Evolutionary conservation across 1,140 invertebrate genomes (phyloP).

Genomic region (Bombus cullumanus): DNA sequence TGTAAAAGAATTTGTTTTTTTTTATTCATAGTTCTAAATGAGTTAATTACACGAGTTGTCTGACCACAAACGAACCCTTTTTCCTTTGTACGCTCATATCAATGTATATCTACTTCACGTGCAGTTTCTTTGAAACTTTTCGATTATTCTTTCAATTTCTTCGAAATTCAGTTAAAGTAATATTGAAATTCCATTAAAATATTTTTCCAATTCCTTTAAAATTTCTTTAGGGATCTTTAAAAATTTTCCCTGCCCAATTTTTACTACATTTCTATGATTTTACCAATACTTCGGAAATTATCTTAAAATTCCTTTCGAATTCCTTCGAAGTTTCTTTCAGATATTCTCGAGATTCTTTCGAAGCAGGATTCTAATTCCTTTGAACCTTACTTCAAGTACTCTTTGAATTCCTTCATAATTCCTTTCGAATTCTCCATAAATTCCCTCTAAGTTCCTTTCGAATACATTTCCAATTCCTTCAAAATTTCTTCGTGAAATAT

Average conservation of each 20-base stretch:
- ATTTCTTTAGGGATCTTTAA: background rate
- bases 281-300: background rate
- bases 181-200: background rate
- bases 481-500: background rate
- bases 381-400: background rate
- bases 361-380: background rate
- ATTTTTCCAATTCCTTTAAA: background rate
- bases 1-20: slow-evolving; percentile 27
- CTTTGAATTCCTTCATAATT: background rate
- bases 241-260: background rate
- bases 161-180: background rate
- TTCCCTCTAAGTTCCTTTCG: background rate
- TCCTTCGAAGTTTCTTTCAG: background rate
- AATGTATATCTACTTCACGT: background rate
- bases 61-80: background rate
- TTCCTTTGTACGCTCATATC: background rate
- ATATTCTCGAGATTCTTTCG: background rate
- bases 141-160: background rate
- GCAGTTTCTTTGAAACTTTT: background rate
- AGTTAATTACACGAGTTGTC: background rate
- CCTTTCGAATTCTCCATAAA: background rate
- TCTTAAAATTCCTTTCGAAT: background rate
- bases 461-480: background rate
- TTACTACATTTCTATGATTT: background rate
- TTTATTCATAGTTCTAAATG: background rate